Conservation (phyloP, 2,797 vertebrate species). For the Cyclopterus lumpus region DNA sequence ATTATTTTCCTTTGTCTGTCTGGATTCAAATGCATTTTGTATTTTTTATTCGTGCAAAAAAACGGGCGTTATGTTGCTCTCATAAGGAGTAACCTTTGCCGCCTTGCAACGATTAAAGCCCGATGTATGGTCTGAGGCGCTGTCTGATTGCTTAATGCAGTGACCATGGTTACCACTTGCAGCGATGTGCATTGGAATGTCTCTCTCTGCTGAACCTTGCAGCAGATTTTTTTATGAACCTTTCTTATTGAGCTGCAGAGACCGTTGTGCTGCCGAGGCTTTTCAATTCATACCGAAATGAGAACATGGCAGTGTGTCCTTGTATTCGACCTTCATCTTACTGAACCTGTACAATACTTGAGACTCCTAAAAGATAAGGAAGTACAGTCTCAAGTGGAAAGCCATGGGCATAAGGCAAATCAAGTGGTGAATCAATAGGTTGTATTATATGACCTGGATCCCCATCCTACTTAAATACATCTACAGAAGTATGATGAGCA, state of each 20-base stretch:
- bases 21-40: neutral
- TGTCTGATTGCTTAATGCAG: constrained; percentile 15
- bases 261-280: constrained; percentile 1
- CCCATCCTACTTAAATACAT: neutral
- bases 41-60: neutral
- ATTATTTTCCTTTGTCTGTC: neutral
- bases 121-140: constrained; percentile 20
- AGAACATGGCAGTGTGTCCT: neutral
- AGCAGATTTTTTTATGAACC: neutral
- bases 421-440: neutral
- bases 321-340: neutral
- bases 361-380: neutral
- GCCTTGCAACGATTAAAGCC: neutral
- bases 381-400: neutral
- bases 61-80: neutral
- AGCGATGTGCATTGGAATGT: constrained; percentile 36
- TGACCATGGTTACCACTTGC: constrained; percentile 65
- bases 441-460: neutral
- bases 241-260: neutral
- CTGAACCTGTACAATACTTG: neutral
- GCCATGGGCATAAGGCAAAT: neutral
- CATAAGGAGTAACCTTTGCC: neutral
- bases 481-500: neutral
- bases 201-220: neutral
- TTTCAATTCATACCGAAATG: constrained; percentile 7